Evolutionary conservation across 2,797 vertebrate genomes (phyloP), one percentile per base, ranked within the genome.

Genomic region (Fistularia tabacaria): DNA sequence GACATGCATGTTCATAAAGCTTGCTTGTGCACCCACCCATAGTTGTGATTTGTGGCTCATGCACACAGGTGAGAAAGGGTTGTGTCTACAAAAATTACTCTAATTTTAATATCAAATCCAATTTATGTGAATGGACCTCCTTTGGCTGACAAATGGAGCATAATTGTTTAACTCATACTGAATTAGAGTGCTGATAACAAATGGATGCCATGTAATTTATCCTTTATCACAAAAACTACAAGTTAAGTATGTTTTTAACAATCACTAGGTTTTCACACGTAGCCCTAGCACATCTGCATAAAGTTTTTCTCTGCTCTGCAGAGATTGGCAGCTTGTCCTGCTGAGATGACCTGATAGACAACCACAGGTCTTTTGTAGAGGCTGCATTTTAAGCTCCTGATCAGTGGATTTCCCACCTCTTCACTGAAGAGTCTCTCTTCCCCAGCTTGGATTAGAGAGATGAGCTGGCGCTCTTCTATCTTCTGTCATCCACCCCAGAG

Each of bases 381-480:
- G 71, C 73, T 74, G 56, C 75, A 75, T 88, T 75, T 78, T 84
- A 88, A 90, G 79, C 80, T 64, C 68, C 74, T 60, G 81, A 86
- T 85, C 87, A 77, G 76, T 82, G 79, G 85, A 87, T 87, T 80
- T 80, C 76, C 70, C 67, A 75, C 77, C 84, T 87, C 88, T 89
- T 79, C 86, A 85, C 75, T 85, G 80, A 77, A 88, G 87, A 81
- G 80, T 71, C 77, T 71, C 71, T 79, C 71, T 64, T 80, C 80
- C 54, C 57, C 5, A 51, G 62, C 44, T 45, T 71, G 82, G 79
- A 86, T 87, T 87, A 85, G 72, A 76, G 66, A 81, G 83, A 83
- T 87, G 87, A 88, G 73, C 80, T 68, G 77, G 77, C 61, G 55
- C 71, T 78, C 71, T 25, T 70, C 74, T 59, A 73, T 81, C 82